Conservation (phyloP, 1,140 invertebrate species). For the Globodera ellingtonae region DNA sequence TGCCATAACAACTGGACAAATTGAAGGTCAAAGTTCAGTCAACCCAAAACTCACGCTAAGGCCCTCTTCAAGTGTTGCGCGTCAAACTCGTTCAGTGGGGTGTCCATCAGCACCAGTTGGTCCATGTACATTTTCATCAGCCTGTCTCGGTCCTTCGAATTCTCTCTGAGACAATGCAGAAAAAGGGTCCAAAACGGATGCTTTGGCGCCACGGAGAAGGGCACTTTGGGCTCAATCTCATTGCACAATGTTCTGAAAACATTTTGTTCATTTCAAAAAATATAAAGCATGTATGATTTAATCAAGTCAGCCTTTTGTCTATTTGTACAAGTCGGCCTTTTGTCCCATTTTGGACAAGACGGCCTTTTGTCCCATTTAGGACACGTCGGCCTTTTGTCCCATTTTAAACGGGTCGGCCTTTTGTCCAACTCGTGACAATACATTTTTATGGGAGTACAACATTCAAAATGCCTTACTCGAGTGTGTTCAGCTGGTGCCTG, state of each 20-base stretch:
- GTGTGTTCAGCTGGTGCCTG: not conserved
- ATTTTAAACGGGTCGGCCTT: too few species aligned
- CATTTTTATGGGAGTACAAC: too few species aligned
- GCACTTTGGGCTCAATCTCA: conserved; percentile 8
- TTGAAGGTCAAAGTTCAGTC: not conserved
- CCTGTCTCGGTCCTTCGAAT: not conserved
- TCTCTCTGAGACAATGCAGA: not conserved
- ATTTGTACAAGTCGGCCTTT: too few species aligned
- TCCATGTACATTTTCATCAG: conserved; percentile 20
- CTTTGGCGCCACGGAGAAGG: conserved; percentile 6
- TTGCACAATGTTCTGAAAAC: conserved; percentile 10
- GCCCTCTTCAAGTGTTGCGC: not conserved
- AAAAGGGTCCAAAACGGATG: conserved; percentile 19
- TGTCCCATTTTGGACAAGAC: too few species aligned
- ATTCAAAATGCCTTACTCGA: not conserved
- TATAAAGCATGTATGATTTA: not conserved
- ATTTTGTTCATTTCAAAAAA: not conserved
- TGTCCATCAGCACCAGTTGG: conserved; percentile 9
- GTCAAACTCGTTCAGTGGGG: conserved; percentile 10
- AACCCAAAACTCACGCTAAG: not conserved
- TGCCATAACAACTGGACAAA: not conserved
- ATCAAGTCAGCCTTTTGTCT: too few species aligned
- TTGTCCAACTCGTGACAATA: too few species aligned
- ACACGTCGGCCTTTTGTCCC: too few species aligned
- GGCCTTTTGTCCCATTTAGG: too few species aligned